These are phyloP conservation scores for Orthonyx spaldingii DNA, from an alignment of 2,113 vertebrate genomes.

Conservation along the genomic window DNA sequence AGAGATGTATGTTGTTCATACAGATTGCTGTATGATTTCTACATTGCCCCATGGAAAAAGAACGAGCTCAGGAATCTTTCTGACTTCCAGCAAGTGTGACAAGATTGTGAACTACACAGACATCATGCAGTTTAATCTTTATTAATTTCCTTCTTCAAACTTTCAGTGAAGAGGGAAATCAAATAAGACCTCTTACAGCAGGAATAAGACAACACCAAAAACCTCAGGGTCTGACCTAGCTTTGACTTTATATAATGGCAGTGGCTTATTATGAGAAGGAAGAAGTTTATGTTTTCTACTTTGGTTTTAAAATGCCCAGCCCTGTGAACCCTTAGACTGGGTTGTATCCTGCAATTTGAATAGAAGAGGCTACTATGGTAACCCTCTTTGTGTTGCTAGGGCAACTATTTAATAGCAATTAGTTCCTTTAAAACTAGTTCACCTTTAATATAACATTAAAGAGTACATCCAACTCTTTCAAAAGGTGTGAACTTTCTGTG, in stretches of 20 bases:
- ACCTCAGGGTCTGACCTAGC: not conserved
- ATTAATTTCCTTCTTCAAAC: not conserved
- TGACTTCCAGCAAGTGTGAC: not conserved
- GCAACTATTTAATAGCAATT: conserved; percentile 26
- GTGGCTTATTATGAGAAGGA: not conserved
- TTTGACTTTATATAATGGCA: not conserved
- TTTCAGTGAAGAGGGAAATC: not conserved
- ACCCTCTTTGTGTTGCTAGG: conserved; percentile 17
- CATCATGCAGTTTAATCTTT: not conserved
- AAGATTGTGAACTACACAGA: not conserved
- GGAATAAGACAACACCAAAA: not conserved
- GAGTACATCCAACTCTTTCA: not conserved
- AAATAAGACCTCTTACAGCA: not conserved
- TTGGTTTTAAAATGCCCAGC: not conserved
- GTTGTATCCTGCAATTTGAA: not conserved
- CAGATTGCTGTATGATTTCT: not conserved
- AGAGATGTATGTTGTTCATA: too few species aligned
- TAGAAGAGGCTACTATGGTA: conserved; percentile 28
- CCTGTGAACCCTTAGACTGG: not conserved
- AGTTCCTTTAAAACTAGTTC: not conserved
- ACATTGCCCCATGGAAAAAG: not conserved
- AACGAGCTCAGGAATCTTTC: not conserved
- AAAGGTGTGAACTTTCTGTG: not conserved
- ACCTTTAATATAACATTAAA: not conserved
- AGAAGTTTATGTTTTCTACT: not conserved